Evolutionary conservation across 1,140 invertebrate species (phyloP), one percentile per base, ranked within the genome.

Genomic region (Lasioglossum baleicum): DNA sequence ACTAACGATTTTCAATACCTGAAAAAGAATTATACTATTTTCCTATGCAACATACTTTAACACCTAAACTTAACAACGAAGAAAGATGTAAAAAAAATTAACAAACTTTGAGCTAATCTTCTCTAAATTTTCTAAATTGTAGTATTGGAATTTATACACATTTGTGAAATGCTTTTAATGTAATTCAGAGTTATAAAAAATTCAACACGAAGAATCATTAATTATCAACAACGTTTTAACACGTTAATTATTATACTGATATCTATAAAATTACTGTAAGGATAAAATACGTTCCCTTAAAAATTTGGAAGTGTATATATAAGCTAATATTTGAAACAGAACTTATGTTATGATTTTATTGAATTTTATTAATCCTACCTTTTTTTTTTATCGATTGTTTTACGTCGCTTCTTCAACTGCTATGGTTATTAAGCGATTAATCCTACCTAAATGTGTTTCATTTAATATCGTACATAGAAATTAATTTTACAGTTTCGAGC

Each of bases 61-160:
- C 35, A 70, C 35, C 58, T 77, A 51, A 77, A 71, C n/a, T 61
- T 26, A 26, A 26, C 20, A 13, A 51, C 17, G 15, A 48, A 22
- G n/a, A 48, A 69, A 35, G 20, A 5, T 15, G 0, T 48, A 51
- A 51, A 63, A 44, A 48, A 22, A 26, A 77, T 71, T 67, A 71
- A 76, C 40, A 66, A 20, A 67, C 11, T 35, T 61, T 8, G n/a
- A 22, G 20, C 44, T 26, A 17, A 53, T 61, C 15, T 68, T 68
- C 10, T 35, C 5, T 61, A 11, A 48, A 69, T 61, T 69, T n/a
- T 48, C 8, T 61, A 11, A 48, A 69, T 61, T 69, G 56, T 40
- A 20, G 40, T 56, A 66, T 17, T 15, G 0, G 10, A 40, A 64
- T 8, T 8, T 66, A 42, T 17, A 7, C n/a, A 75, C 15, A 75